A percentile compares a stretch with the other conserved stretches of the same genome.
phyloP scores from a whole-genome alignment of 2,113 vertebrate species.

The Rhabdornis inornatus region DNA sequence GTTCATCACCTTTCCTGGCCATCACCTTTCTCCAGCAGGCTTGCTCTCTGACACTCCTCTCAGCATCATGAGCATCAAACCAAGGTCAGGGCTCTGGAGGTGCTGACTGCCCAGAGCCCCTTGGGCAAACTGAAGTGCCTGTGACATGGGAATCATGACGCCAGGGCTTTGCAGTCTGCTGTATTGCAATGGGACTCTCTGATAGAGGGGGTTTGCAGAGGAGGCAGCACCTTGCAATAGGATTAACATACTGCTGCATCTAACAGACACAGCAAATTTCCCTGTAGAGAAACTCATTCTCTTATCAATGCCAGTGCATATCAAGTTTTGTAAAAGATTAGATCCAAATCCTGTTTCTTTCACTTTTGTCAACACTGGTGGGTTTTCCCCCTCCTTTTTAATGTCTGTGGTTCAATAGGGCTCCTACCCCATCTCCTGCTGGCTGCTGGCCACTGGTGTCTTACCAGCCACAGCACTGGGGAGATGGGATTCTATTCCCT shows the following conservation, averaged over 20 bases:
- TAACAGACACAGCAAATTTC: not conserved
- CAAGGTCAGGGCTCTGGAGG: not conserved
- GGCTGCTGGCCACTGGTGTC: not conserved
- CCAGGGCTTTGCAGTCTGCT: not conserved
- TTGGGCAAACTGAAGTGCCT: accelerated
- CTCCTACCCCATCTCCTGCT: not conserved
- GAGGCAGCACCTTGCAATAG: not conserved
- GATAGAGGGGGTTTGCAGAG: not conserved
- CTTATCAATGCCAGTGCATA: not conserved
- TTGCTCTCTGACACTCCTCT: not conserved
- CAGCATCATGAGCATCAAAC: not conserved
- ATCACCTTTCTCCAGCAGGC: not conserved
- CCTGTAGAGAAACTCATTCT: not conserved
- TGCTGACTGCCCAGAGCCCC: not conserved
- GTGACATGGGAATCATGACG: not conserved
- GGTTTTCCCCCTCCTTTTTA: not conserved
- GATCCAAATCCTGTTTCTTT: not conserved
- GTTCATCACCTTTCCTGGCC: not conserved
- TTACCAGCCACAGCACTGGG: not conserved
- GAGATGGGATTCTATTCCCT: not conserved
- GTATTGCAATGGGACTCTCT: not conserved
- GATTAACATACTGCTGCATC: not conserved
- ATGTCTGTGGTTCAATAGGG: not conserved
- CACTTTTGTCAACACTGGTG: not conserved
- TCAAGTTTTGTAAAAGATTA: not conserved